A percentile compares a stretch with the other conserved stretches of the same genome.
Evolutionary conservation across 2,888 invertebrate genomes (phyloP).

Genomic region (Spicauda simplicius): DNA sequence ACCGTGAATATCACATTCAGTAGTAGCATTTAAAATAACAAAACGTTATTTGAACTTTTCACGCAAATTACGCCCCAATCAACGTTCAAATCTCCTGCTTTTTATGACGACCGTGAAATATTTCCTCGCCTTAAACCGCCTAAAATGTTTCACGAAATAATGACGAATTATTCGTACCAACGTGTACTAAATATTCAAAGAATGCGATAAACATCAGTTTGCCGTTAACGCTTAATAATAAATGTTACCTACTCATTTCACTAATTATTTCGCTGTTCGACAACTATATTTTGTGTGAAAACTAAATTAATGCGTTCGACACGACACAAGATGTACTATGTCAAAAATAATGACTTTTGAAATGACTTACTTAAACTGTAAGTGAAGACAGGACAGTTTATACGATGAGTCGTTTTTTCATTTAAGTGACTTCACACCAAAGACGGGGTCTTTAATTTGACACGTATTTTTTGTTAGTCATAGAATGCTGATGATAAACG

Average conservation of each 20-base stretch:
- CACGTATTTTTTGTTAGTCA: not conserved
- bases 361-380: not conserved
- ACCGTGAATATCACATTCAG: not conserved
- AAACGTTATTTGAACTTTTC: constrained; percentile 16
- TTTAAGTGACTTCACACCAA: not conserved
- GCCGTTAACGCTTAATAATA: constrained; percentile 29
- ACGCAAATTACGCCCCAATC: constrained; percentile 21
- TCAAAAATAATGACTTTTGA: not conserved
- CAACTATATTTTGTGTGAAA: constrained; percentile 48
- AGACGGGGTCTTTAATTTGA: not conserved
- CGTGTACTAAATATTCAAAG: constrained; percentile 30
- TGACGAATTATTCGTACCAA: constrained; percentile 27
- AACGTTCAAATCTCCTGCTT: constrained; percentile 19
- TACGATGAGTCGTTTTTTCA: not conserved
- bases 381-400: not conserved
- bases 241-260: constrained; percentile 37
- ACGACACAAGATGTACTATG: constrained; percentile 2
- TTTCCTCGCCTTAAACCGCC: constrained; percentile 24
- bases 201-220: constrained; percentile 34
- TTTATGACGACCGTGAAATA: constrained; percentile 47
- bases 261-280: constrained; percentile 49
- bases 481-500: not conserved
- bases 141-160: constrained; percentile 26
- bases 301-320: constrained; percentile 6
- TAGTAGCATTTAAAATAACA: constrained; percentile 5